Percentiles rank a stretch among this genome's conserved stretches.
phyloP scores from a whole-genome alignment of 2,888 invertebrate species.

The Stratiomys singularior region DNA sequence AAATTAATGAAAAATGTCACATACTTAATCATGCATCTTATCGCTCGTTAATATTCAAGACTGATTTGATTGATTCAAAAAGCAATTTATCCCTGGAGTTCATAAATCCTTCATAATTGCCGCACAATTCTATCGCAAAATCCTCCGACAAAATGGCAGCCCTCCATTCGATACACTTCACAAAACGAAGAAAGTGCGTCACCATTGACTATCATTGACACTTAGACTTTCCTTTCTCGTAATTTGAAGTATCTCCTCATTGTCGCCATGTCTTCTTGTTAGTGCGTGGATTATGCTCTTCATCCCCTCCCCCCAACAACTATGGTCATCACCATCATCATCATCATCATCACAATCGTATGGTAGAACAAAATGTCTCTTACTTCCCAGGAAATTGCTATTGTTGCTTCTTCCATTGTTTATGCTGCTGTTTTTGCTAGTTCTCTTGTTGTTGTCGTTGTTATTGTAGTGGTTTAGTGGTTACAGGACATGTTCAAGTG shows the following conservation, averaged over 20 bases:
- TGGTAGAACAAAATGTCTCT: neutral
- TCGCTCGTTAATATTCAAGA: too few relatives aligned
- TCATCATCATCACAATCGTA: neutral
- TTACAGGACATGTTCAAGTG: slow-evolving; percentile 44
- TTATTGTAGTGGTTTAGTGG: slow-evolving; percentile 46
- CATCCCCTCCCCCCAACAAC: neutral
- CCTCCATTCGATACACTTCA: too few relatives aligned
- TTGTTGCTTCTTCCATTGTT: slow-evolving; percentile 2
- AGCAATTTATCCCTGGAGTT: too few relatives aligned
- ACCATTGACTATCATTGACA: too few relatives aligned
- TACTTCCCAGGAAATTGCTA: neutral
- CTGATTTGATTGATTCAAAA: too few relatives aligned
- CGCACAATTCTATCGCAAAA: too few relatives aligned
- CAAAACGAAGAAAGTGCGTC: too few relatives aligned
- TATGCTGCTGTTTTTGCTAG: neutral
- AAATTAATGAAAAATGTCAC: too few relatives aligned
- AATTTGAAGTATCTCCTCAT: neutral
- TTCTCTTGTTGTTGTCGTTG: slow-evolving; percentile 28
- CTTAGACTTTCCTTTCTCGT: neutral
- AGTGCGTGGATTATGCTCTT: neutral
- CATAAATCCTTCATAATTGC: too few relatives aligned
- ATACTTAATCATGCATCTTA: too few relatives aligned
- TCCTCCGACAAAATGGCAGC: too few relatives aligned
- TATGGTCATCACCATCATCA: slow-evolving; percentile 12
- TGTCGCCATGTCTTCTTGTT: neutral